Percentiles rank a stretch among this genome's conserved stretches.
phyloP scores from a whole-genome alignment of 2,888 invertebrate species.

The Apocheima hispidaria region DNA sequence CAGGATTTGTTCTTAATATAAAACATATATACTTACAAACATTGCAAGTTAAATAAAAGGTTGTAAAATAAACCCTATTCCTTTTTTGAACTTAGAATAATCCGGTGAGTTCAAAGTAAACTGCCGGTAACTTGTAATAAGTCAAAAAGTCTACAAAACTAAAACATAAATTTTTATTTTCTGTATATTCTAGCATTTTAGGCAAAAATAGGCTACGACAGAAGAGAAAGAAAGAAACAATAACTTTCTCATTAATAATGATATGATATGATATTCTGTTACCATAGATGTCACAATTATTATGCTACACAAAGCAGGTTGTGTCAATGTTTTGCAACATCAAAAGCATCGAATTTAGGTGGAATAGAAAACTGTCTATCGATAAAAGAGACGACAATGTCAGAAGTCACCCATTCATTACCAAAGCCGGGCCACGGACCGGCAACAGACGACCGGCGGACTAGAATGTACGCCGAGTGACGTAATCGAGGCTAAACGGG shows the following conservation, averaged over 20 bases:
- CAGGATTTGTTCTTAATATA: no score
- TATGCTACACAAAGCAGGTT: conserved; percentile 44
- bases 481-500: conserved; percentile 38
- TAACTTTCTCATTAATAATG: not conserved
- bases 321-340: conserved; percentile 48
- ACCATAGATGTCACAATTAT: conserved; percentile 45
- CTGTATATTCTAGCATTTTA: no score
- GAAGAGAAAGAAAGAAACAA: not conserved
- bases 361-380: conserved; percentile 61
- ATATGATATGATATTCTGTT: conserved; percentile 27
- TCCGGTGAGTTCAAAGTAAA: no score
- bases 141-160: no score
- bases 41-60: no score
- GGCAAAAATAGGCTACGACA: not conserved
- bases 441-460: conserved; percentile 29
- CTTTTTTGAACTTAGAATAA: no score
- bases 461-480: conserved; percentile 41
- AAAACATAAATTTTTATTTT: no score
- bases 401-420: conserved; percentile 76
- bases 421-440: conserved; percentile 45
- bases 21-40: no score
- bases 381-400: conserved; percentile 70
- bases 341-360: conserved; percentile 55
- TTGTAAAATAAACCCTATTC: no score
- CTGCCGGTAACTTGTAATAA: no score